Evolutionary conservation across 2,113 vertebrate genomes (phyloP).

Genomic region (Carassius auratus): DNA sequence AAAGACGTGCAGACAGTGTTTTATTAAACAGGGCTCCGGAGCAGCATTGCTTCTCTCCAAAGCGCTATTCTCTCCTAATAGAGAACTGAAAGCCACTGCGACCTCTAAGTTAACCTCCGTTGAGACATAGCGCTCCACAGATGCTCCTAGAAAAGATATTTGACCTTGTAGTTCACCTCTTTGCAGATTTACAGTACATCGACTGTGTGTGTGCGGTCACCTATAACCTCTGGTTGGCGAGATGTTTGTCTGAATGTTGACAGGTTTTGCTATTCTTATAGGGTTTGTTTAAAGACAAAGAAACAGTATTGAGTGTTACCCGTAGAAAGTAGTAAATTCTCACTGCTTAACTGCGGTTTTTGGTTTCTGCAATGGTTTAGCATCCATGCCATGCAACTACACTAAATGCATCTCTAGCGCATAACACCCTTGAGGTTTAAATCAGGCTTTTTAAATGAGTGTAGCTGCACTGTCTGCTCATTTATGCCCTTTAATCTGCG

Average conservation of each 20-base stretch:
- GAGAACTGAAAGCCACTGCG: not conserved
- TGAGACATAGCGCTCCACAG: not conserved
- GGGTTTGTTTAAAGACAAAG: not conserved
- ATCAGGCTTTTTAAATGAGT: constrained; percentile 23
- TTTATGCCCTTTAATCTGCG: constrained; percentile 48
- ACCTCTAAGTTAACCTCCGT: constrained; percentile 13
- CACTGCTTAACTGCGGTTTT: not conserved
- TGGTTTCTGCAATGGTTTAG: not conserved
- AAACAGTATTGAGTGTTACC: not conserved
- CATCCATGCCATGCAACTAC: too few relatives aligned
- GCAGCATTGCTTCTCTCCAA: not conserved
- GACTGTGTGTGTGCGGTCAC: not conserved
- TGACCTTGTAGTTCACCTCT: not conserved
- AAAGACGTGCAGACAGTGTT: constrained; percentile 2
- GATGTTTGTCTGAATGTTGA: not conserved
- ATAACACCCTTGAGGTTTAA: constrained; percentile 26
- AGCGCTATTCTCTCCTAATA: constrained; percentile 1
- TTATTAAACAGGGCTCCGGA: constrained; percentile 14
- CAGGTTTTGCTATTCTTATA: not conserved
- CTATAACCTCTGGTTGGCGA: not conserved
- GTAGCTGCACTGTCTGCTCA: constrained; percentile 29
- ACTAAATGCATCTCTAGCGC: not conserved
- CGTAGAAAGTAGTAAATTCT: too few relatives aligned
- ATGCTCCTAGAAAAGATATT: not conserved
- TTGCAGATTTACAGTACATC: not conserved